Conservation (phyloP, 2,888 invertebrate genomes). For the Tanypteryx hageni region DNA sequence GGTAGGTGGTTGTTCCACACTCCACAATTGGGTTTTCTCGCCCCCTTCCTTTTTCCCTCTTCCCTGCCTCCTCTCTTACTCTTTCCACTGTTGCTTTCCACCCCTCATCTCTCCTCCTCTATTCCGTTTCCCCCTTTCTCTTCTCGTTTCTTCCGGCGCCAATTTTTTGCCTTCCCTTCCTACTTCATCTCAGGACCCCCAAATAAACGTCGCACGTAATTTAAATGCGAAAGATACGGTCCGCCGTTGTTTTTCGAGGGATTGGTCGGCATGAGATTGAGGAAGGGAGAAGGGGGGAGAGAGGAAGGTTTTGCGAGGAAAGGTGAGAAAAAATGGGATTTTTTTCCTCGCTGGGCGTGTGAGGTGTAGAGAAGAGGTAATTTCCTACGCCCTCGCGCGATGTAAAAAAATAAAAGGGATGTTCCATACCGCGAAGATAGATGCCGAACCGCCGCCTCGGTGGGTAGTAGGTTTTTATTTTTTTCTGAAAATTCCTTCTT, state of each 20-base stretch:
- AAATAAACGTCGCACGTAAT: not conserved
- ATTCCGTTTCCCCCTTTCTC: not conserved
- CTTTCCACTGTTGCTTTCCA: not conserved
- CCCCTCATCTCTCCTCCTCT: not conserved
- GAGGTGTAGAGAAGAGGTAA: not conserved
- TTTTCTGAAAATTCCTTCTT: no score
- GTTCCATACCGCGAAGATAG: not conserved
- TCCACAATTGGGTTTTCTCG: conserved; percentile 31
- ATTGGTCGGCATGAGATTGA: not conserved
- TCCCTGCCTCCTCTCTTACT: not conserved
- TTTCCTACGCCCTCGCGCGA: not conserved
- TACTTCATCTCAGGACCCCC: not conserved
- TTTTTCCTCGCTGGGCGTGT: not conserved
- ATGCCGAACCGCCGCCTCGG: not conserved
- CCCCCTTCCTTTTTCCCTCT: not conserved
- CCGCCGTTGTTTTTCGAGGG: not conserved
- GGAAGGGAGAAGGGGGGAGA: not conserved
- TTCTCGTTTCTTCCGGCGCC: not conserved
- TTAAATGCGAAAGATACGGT: not conserved
- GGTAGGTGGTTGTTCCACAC: not conserved
- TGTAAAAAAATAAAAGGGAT: not conserved
- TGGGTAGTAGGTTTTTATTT: not conserved
- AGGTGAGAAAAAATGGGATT: not conserved
- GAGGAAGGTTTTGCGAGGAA: not conserved
- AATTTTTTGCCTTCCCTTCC: not conserved